Evolutionary conservation across 2,888 invertebrate genomes (phyloP).

Genomic region (Spatulosminthurus flaviceps): DNA sequence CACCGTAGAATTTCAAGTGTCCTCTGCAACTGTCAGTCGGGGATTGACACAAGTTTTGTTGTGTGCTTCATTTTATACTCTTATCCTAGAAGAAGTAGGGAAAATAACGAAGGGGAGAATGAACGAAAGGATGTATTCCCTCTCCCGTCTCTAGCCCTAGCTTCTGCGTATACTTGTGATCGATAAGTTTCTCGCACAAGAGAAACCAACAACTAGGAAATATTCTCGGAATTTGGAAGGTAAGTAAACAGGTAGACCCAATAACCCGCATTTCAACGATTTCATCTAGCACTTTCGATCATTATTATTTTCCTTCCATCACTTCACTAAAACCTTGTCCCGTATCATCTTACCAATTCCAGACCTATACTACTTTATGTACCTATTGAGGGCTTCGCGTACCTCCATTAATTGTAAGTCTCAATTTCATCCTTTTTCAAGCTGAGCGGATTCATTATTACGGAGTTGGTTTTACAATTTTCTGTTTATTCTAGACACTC

Average conservation of each 20-base stretch:
- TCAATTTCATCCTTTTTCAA: too few relatives aligned
- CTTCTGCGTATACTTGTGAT: conserved; percentile 25
- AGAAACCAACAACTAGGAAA: not conserved
- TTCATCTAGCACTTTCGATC: not conserved
- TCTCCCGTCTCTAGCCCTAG: not conserved
- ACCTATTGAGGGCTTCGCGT: too few relatives aligned
- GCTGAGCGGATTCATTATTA: too few relatives aligned
- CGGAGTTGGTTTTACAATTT: too few relatives aligned
- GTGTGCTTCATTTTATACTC: not conserved
- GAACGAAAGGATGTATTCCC: not conserved
- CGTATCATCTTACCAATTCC: not conserved
- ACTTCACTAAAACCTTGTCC: not conserved
- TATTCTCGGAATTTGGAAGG: not conserved
- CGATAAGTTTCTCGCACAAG: not conserved
- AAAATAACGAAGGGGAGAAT: not conserved
- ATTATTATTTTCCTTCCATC: not conserved
- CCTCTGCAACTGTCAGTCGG: not conserved
- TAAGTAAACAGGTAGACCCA: too few relatives aligned
- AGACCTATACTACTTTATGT: too few relatives aligned
- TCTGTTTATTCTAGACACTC: too few relatives aligned
- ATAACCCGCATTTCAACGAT: not conserved
- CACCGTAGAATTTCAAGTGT: not conserved
- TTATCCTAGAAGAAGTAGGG: not conserved
- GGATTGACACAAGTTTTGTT: not conserved
- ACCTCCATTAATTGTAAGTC: too few relatives aligned